Conservation (phyloP, 2,888 invertebrate genomes). For the Nesidiocoris tenuis region DNA sequence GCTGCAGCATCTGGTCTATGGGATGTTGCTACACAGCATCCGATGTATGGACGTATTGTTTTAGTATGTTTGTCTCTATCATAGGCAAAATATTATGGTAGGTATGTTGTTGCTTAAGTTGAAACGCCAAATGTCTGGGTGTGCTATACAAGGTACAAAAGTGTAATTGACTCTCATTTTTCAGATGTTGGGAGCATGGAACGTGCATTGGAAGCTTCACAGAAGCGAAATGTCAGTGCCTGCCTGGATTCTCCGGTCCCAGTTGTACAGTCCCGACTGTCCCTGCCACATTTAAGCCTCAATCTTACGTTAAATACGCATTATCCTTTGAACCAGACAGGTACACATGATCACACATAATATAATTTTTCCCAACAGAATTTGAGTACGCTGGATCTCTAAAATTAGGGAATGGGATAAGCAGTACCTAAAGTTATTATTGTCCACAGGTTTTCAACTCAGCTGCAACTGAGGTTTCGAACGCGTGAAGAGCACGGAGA, state of each 20-base stretch:
- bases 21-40: too few relatives aligned
- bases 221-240: slow-evolving; percentile 88
- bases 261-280: slow-evolving; percentile 82
- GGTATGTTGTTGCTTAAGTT: too few relatives aligned
- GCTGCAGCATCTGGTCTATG: too few relatives aligned
- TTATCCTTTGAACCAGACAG: slow-evolving; percentile 90
- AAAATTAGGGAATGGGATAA: too few relatives aligned
- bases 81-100: too few relatives aligned
- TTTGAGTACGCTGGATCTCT: too few relatives aligned
- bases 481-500: slow-evolving; percentile 92
- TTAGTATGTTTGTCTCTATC: too few relatives aligned
- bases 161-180: too few relatives aligned
- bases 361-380: background rate
- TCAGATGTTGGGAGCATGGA: slow-evolving; percentile 88
- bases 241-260: slow-evolving; percentile 92
- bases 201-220: slow-evolving; percentile 88
- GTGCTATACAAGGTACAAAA: too few relatives aligned
- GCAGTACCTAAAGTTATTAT: too few relatives aligned
- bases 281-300: slow-evolving; percentile 87
- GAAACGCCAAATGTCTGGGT: too few relatives aligned
- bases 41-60: too few relatives aligned
- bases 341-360: slow-evolving; percentile 19
- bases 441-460: slow-evolving; percentile 78
- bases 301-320: slow-evolving; percentile 96
- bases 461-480: slow-evolving; percentile 89